Base-by-base conservation (phyloP, 2,888 invertebrate genomes). In the Ectemnius continuus region DNA sequence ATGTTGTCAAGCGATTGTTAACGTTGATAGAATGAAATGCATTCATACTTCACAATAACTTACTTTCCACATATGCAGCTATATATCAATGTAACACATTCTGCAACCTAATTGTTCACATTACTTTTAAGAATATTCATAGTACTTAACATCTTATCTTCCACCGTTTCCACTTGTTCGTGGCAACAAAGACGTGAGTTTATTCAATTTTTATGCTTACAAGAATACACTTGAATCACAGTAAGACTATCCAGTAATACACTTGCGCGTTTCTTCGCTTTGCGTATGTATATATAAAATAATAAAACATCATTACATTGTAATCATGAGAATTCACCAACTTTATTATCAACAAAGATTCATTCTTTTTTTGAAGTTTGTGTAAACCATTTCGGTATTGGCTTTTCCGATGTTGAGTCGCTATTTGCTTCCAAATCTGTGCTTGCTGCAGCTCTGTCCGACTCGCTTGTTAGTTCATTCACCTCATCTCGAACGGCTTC, bases 351-450 rank as follows among this genome's bases (percentile, higher is more conserved):
- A 63, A 64, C 36, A 52, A 52, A 6, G n/a, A 28, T 60, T 52
- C 13, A 52, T 72, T 28, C 23, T 63, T 77, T 86, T 81, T 87
- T 87, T 5, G 79, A 78, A 45, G 83, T 69, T 36, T 79, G 73
- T 62, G 83, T 86, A 64, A 87, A 86, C 86, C 86, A 88, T 67
- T 87, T 86, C 52, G 86, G 86, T 65, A 79, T 77, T 73, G 36
- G 36, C 36, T 36, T 6, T 4, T 36, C 36, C 36, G 36, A 80
- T 81, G 47, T 52, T 81, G 67, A 36, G 64, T 73, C 64, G 65
- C 79, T 64, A 76, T 47, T 70, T 72, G 73, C 18, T 20, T 45
- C 52, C 20, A 36, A 45, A 13, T 20, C 52, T 2, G 23, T 64
- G 13, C 11, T 20, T 2, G 28, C 20, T 4, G 16, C 63, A 61